These are phyloP conservation scores for Pararge aegeria DNA, from an alignment of 1,140 invertebrate genomes.

Conservation along the genomic window DNA sequence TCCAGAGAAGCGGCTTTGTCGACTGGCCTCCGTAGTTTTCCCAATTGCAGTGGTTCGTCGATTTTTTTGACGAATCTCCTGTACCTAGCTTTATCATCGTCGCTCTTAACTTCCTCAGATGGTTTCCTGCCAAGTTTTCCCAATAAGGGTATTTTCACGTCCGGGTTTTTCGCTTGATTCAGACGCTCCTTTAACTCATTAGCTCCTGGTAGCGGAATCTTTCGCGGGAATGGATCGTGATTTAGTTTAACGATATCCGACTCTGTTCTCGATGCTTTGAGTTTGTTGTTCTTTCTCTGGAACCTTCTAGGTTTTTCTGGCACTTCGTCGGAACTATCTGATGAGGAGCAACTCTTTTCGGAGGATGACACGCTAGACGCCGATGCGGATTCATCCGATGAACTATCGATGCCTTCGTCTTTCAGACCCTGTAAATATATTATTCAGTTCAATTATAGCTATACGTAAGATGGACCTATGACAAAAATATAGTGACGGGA, in stretches of 20 bases:
- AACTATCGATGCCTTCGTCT: constrained; percentile 77
- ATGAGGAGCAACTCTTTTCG: constrained; percentile 75
- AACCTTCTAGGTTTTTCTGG: constrained; percentile 62
- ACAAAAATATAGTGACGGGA: too few species aligned
- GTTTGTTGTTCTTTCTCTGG: constrained; percentile 66
- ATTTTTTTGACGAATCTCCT: constrained; percentile 55
- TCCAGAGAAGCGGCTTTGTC: constrained; percentile 46
- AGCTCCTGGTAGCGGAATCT: constrained; percentile 58
- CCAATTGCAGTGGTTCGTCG: constrained; percentile 64
- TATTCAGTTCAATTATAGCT: too few species aligned
- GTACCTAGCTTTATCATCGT: constrained; percentile 48
- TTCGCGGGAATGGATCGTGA: constrained; percentile 45
- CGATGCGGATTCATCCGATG: constrained; percentile 71
- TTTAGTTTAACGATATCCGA: constrained; percentile 57
- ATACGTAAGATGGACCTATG: too few species aligned
- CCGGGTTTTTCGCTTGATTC: constrained; percentile 55
- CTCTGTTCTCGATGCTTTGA: constrained; percentile 71
- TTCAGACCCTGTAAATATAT: constrained; percentile 65
- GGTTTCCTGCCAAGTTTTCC: constrained; percentile 62
- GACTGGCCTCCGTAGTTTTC: constrained; percentile 55
- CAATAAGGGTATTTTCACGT: constrained; percentile 55
- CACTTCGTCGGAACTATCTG: constrained; percentile 66
- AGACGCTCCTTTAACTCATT: constrained; percentile 65
- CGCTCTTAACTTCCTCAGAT: constrained; percentile 50
- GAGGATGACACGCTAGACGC: constrained; percentile 71